Conservation (phyloP, 2,797 vertebrate species). For the Epinephelus coioides region DNA sequence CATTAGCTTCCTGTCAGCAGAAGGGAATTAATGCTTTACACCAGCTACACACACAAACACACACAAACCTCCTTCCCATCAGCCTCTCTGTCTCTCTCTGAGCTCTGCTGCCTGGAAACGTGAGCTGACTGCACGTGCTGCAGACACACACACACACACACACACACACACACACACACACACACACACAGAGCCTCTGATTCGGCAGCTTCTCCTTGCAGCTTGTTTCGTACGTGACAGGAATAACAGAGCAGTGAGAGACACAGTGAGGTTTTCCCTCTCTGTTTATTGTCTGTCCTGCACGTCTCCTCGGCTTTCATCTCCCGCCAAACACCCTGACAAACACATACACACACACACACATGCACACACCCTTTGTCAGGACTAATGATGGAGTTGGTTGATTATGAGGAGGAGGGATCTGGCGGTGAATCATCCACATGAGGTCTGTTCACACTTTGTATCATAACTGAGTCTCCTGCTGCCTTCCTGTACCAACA, state of each 20-base stretch:
- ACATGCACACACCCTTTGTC: constrained; percentile 8
- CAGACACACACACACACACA: constrained; percentile 7
- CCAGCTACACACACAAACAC: constrained; percentile 20
- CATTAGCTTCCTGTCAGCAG: constrained; percentile 23
- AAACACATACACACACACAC: constrained; percentile 24
- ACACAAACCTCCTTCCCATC: constrained; percentile 37
- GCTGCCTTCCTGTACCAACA: background rate
- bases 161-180: constrained; percentile 25
- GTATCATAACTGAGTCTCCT: background rate
- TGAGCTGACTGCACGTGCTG: constrained; percentile 56
- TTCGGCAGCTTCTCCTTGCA: constrained; percentile 38
- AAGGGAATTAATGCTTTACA: constrained; percentile 36
- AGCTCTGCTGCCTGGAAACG: constrained; percentile 50
- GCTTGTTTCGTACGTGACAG: constrained; percentile 65
- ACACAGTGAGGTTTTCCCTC: constrained; percentile 49
- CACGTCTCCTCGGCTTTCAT: constrained; percentile 58
- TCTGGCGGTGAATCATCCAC: background rate
- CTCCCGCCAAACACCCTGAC: constrained; percentile 41
- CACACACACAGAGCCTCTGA: constrained; percentile 16
- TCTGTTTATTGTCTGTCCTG: constrained; percentile 47
- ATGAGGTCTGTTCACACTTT: background rate
- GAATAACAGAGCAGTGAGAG: constrained; percentile 58
- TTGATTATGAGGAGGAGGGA: background rate
- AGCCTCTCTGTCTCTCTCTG: constrained; percentile 32
- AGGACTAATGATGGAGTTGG: constrained; percentile 32